Conservation (phyloP, 2,797 vertebrate genomes). For the Epinephelus coioides region DNA sequence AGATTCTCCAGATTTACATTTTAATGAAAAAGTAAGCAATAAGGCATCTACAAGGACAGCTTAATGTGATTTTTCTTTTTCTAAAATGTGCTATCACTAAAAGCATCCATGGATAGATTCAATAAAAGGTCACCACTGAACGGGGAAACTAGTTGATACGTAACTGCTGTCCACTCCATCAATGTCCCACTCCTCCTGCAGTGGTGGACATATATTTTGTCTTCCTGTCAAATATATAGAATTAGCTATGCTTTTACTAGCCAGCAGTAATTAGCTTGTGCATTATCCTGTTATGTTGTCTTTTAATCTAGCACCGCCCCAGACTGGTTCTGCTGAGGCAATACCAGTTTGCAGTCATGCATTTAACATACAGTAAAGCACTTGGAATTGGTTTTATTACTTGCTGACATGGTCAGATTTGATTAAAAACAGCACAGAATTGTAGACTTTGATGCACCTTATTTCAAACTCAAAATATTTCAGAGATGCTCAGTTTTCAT, state of each 20-base stretch:
- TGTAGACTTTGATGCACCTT: neutral
- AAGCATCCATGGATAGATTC: constrained; percentile 23
- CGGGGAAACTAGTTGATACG: constrained; percentile 25
- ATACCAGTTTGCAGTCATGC: constrained; percentile 25
- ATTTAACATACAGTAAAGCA: constrained; percentile 22
- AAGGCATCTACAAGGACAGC: constrained; percentile 3
- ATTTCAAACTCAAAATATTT: constrained; percentile 1
- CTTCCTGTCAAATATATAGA: constrained; percentile 16
- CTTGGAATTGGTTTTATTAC: constrained; percentile 19
- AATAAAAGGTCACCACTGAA: constrained; percentile 38
- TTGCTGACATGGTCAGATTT: constrained; percentile 18
- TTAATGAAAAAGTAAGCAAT: constrained; percentile 4
- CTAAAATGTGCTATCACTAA: constrained; percentile 27
- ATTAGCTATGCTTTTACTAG: constrained; percentile 38
- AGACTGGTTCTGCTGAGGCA: constrained; percentile 26
- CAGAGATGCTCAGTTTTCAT: neutral
- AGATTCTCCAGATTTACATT: constrained; percentile 15
- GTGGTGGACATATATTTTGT: constrained; percentile 11
- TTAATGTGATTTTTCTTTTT: constrained; percentile 24
- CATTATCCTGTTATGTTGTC: constrained; percentile 29
- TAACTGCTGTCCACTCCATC: constrained; percentile 16
- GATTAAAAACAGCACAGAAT: neutral
- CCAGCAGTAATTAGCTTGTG: constrained; percentile 32
- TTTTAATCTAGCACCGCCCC: constrained; percentile 33
- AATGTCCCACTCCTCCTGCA: constrained; percentile 14